Conservation (phyloP, 2,113 vertebrate genomes). For the Murina feae region DNA sequence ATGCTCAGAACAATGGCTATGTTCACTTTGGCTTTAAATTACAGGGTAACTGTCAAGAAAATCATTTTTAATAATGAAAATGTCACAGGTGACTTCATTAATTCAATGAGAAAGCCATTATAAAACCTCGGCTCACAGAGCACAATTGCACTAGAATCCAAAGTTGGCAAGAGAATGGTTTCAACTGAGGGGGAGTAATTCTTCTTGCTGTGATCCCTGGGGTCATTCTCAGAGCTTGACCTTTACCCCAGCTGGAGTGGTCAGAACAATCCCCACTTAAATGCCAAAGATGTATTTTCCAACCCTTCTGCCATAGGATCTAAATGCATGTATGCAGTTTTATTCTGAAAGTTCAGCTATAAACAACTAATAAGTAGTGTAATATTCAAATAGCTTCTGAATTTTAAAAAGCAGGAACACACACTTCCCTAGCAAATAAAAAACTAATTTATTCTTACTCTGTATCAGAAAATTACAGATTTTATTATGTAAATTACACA, state of each 20-base stretch:
- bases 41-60: constrained; percentile 51
- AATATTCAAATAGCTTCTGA: constrained; percentile 41
- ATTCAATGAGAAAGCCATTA: constrained; percentile 47
- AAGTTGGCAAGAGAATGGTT: background rate
- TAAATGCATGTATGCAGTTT: constrained; percentile 49
- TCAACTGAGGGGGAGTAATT: background rate
- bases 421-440: constrained; percentile 1
- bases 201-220: background rate
- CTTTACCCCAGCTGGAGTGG: background rate
- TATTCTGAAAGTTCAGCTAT: background rate
- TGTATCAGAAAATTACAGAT: background rate
- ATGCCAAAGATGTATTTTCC: background rate
- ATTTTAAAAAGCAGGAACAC: background rate
- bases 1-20: constrained; percentile 23
- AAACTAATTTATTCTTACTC: constrained; percentile 48
- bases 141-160: background rate
- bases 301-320: background rate
- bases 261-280: background rate
- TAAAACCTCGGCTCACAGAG: background rate
- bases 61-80: constrained; percentile 46
- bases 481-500: constrained; percentile 34
- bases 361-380: constrained; percentile 36
- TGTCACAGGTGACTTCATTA: constrained; percentile 37
- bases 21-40: constrained; percentile 49
- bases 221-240: background rate